These are phyloP conservation scores for Orchesella flavescens DNA, from an alignment of 2,888 invertebrate species.

Conservation along the genomic window DNA sequence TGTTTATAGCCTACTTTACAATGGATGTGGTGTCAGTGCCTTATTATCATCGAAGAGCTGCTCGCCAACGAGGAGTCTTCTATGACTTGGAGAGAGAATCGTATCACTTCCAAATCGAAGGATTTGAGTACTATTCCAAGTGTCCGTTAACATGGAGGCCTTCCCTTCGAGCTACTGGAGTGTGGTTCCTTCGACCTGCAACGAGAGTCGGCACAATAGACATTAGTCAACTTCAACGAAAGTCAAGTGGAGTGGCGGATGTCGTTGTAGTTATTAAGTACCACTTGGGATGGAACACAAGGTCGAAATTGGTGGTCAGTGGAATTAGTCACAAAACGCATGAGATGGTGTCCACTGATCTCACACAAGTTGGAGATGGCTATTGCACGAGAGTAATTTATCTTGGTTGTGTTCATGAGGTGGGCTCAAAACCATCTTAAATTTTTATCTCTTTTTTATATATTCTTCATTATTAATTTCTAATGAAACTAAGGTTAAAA, in stretches of 20 bases:
- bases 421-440: slow-evolving; percentile 16
- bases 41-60: slow-evolving; percentile 32
- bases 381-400: slow-evolving; percentile 66
- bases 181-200: slow-evolving; percentile 48
- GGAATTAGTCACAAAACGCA: slow-evolving; percentile 61
- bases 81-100: slow-evolving; percentile 58
- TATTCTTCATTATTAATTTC: no score
- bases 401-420: slow-evolving; percentile 69
- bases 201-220: slow-evolving; percentile 44
- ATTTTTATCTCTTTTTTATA: no score
- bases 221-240: slow-evolving; percentile 39
- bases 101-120: slow-evolving; percentile 53
- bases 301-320: slow-evolving; percentile 59
- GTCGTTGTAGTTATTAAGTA: slow-evolving; percentile 68
- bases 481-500: no score
- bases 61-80: slow-evolving; percentile 36
- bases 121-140: slow-evolving; percentile 62
- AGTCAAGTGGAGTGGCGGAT: slow-evolving; percentile 49
- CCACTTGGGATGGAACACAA: slow-evolving; percentile 63
- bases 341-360: slow-evolving; percentile 65
- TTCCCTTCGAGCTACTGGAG: slow-evolving; percentile 41
- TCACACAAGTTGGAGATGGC: slow-evolving; percentile 67
- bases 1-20: slow-evolving; percentile 50
- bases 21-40: slow-evolving; percentile 54
- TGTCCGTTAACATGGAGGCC: slow-evolving; percentile 56